Percentiles rank a stretch among this genome's conserved stretches.
Evolutionary conservation across 2,113 vertebrate genomes (phyloP).

Genomic region (Illadopsis cleaveri): DNA sequence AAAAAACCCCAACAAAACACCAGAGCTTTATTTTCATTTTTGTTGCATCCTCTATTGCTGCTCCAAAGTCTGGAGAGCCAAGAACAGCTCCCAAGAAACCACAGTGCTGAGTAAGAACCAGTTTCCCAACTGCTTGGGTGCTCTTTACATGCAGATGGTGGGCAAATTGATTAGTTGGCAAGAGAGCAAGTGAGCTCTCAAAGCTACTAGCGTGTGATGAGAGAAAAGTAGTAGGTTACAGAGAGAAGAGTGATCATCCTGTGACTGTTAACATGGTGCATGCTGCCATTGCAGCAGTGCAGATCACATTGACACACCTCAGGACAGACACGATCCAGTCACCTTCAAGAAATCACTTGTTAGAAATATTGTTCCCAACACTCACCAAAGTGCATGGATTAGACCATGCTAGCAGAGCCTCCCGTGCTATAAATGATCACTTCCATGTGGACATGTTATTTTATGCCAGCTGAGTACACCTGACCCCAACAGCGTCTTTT

Average conservation of each 20-base stretch:
- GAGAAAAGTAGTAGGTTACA: not conserved
- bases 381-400: not conserved
- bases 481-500: not conserved
- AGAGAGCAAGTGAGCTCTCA: not conserved
- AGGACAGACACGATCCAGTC: not conserved
- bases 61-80: not conserved
- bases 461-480: not conserved
- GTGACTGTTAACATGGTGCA: not conserved
- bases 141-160: not conserved
- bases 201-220: not conserved
- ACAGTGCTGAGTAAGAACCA: not conserved
- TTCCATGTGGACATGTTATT: not conserved
- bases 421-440: not conserved
- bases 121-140: not conserved
- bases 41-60: not conserved
- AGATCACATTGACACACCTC: not conserved
- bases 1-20: not conserved
- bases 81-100: not conserved
- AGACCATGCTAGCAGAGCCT: not conserved
- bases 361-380: not conserved
- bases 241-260: not conserved
- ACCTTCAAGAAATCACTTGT: not conserved
- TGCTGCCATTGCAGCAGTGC: not conserved
- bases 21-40: not conserved
- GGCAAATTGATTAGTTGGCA: not conserved